A percentile compares a stretch with the other conserved stretches of the same genome.
phyloP scores from a whole-genome alignment of 2,888 invertebrate genomes.

The Erebia ligea region DNA sequence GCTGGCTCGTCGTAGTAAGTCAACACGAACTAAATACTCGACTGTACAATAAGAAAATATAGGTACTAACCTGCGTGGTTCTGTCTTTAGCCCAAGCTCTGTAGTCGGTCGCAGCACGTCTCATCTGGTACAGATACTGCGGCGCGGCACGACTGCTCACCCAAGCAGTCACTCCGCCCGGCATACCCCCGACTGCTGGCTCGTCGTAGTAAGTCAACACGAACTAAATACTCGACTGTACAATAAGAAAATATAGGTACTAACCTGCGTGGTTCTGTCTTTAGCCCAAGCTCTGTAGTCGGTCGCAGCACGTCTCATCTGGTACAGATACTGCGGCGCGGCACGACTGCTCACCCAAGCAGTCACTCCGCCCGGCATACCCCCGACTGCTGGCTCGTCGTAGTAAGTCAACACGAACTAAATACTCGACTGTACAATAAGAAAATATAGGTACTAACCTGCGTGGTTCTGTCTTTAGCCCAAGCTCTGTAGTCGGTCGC shows the following conservation, averaged over 20 bases:
- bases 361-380: conserved; percentile 89
- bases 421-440: conserved; percentile 83
- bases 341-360: conserved; percentile 90
- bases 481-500: conserved; percentile 83
- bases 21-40: conserved; percentile 91
- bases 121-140: conserved; percentile 87
- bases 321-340: conserved; percentile 89
- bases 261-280: conserved; percentile 34
- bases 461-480: conserved; percentile 38
- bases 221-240: conserved; percentile 89
- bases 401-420: conserved; percentile 94
- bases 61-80: conserved; percentile 34
- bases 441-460: conserved; percentile 26
- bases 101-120: conserved; percentile 87
- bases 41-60: conserved; percentile 55
- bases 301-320: conserved; percentile 87
- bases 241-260: background rate
- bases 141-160: conserved; percentile 90
- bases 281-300: conserved; percentile 73
- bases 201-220: conserved; percentile 94
- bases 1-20: conserved; percentile 96
- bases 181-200: conserved; percentile 91
- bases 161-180: conserved; percentile 91
- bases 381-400: conserved; percentile 92
- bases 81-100: conserved; percentile 47